Evolutionary conservation across 1,140 invertebrate genomes (phyloP), one percentile per base, ranked within the genome.

Genomic region (Hycleus cichorii): DNA sequence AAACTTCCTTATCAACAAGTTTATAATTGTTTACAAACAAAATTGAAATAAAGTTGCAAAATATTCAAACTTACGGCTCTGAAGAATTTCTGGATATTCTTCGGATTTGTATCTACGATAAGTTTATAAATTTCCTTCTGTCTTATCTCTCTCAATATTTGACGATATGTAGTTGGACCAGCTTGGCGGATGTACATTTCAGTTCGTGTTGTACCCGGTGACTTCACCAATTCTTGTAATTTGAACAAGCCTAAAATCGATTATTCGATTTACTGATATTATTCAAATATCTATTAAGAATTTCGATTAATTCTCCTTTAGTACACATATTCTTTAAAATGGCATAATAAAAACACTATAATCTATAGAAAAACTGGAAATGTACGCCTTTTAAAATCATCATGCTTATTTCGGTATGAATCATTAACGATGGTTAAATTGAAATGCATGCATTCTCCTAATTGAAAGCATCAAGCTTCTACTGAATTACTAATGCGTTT

Each of bases 171-270:
- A 18, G 79, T 77, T 25, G 86, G 81, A 54, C 81, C 82, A 2
- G 83, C 84, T 72, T 92, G 86, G 40, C 90, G 81, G 53, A 91
- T 90, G 70, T 91, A 91, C 80, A 93, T 86, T 74, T 93, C 90
- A 1, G 84, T 85, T 56, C 82, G 81, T 39, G 78, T 62, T 10
- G 83, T 77, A 2, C 82, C 79, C 38, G 85, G 80, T 4, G 79
- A 72, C 66, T 86, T 85, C 55, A 91, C 84, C 62, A 95, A 76
- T 65, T 92, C 87, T 73, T 94, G 87, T 3, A 95, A 82, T 70
- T 92, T 89, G 60, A 95, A 86, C 39, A 95, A 77, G 24, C 91
- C 93, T 95, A 75, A n/a, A 75, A 75, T 42, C 7, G 32, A 32
- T 32, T 32, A 18, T 18, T 18, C 18, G 18, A 39, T 39, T 39